Evolutionary conservation across 1,140 invertebrate species (phyloP).

Genomic region (Tetramorium alpestre): DNA sequence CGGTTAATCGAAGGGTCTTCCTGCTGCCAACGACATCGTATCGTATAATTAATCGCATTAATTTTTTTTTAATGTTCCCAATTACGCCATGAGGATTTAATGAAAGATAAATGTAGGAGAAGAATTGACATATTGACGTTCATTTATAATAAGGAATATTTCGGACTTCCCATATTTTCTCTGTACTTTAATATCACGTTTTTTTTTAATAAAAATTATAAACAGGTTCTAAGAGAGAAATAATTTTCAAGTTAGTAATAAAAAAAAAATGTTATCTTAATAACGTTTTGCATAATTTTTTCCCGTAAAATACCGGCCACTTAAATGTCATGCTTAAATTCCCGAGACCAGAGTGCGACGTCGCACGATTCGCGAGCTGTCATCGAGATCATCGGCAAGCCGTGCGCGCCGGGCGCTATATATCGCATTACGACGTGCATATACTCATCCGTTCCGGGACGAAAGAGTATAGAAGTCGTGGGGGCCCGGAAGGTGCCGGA

Average conservation of each 20-base stretch:
- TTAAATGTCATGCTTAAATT: neutral
- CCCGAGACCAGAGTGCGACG: neutral
- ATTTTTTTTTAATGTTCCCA: neutral
- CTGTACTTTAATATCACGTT: neutral
- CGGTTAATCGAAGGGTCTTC: slow-evolving; percentile 14
- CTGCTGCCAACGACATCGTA: slow-evolving; percentile 17
- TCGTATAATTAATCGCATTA: slow-evolving; percentile 31
- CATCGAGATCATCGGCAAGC: slow-evolving; percentile 61
- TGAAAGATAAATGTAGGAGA: neutral
- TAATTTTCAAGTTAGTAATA: neutral
- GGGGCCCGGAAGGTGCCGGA: neutral
- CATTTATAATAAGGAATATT: neutral
- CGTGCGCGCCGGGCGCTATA: slow-evolving; percentile 47
- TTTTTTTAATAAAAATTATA: neutral
- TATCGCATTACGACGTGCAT: slow-evolving; percentile 68
- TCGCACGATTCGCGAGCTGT: slow-evolving; percentile 39
- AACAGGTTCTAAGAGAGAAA: neutral
- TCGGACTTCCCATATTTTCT: neutral
- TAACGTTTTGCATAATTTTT: neutral
- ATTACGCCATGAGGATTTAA: neutral
- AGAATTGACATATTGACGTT: neutral
- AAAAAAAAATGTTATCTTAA: neutral
- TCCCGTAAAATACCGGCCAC: neutral
- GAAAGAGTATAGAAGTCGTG: slow-evolving; percentile 24
- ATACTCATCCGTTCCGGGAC: slow-evolving; percentile 27